Conservation (phyloP, 2,888 invertebrate species). For the Eilema depressum region DNA sequence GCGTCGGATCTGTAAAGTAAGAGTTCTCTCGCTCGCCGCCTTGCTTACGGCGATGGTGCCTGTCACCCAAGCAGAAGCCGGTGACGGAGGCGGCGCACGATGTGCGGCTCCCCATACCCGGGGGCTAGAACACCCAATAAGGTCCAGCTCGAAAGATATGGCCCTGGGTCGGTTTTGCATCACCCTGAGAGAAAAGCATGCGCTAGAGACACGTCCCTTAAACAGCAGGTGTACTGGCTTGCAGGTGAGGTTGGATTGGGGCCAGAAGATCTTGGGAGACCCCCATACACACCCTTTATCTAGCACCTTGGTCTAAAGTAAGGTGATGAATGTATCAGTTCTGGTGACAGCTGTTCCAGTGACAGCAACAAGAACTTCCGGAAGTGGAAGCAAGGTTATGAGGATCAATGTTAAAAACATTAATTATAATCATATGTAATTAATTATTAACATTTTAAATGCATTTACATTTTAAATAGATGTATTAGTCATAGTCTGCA, state of each 20-base stretch:
- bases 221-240: not conserved
- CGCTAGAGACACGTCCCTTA: not conserved
- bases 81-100: no score
- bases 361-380: not conserved
- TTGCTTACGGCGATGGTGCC: no score
- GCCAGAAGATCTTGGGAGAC: not conserved
- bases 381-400: conserved; percentile 1
- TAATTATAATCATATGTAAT: not conserved
- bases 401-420: not conserved
- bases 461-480: conserved; percentile 10
- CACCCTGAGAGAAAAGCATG: not conserved
- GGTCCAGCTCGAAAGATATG: no score
- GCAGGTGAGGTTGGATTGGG: not conserved
- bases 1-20: no score
- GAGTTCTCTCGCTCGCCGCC: no score
- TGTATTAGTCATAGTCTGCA: conserved; percentile 10
- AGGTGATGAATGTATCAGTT: not conserved
- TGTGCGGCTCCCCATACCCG: no score
- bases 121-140: no score
- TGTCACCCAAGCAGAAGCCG: no score
- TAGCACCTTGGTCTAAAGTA: not conserved
- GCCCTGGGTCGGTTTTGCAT: no score
- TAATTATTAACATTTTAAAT: conserved; percentile 5
- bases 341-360: not conserved
- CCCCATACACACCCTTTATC: no score